Percentiles rank a stretch among this genome's conserved stretches.
phyloP scores from a whole-genome alignment of 2,888 invertebrate genomes.

The Stenodema calcarata region DNA sequence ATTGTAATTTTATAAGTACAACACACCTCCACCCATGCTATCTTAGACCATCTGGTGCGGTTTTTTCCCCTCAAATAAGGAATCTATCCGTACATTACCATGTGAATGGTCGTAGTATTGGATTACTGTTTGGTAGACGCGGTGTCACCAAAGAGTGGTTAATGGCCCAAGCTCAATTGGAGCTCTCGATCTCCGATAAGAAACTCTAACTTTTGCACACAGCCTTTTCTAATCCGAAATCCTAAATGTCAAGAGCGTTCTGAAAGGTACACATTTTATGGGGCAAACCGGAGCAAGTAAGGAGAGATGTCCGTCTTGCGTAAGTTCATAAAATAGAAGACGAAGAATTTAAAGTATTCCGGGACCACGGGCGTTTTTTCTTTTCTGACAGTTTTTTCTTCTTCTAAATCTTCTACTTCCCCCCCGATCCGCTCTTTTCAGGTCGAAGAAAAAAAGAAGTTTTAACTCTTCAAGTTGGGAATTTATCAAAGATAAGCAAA shows the following conservation, averaged over 20 bases:
- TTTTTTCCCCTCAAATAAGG: too few species aligned
- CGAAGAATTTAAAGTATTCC: neutral
- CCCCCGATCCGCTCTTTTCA: neutral
- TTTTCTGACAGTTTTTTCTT: neutral
- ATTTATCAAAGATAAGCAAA: constrained; percentile 31
- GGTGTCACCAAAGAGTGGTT: neutral
- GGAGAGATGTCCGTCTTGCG: neutral
- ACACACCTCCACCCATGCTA: too few species aligned
- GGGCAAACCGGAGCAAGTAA: constrained; percentile 1
- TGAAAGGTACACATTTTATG: neutral
- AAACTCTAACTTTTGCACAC: neutral
- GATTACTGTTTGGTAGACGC: neutral
- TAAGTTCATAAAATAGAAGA: neutral
- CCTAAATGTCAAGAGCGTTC: neutral
- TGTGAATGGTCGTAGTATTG: neutral
- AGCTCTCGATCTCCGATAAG: neutral
- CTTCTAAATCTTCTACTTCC: neutral
- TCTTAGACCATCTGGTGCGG: too few species aligned
- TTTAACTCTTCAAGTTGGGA: constrained; percentile 11
- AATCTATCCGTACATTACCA: neutral
- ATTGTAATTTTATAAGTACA: too few species aligned
- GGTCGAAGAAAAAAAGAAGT: neutral
- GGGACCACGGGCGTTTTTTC: neutral
- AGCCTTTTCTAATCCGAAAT: neutral
- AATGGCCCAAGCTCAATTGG: neutral